Base-by-base conservation (phyloP, 2,113 vertebrate species). In the Pelecanus crispus region DNA sequence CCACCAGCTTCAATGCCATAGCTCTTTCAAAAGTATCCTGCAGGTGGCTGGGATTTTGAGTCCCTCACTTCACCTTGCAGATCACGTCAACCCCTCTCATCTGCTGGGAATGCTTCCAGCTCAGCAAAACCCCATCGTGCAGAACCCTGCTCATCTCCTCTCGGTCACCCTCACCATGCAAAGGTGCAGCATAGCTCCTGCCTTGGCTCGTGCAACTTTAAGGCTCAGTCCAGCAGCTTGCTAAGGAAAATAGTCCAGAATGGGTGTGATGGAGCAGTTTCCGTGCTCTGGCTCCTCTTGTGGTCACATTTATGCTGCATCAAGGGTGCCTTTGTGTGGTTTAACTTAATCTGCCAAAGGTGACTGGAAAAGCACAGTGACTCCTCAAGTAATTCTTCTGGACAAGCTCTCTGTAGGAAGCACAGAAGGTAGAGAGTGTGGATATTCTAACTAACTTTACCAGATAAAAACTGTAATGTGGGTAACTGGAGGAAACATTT, bases 401-500 rank as follows among this genome's bases (percentile, higher is more conserved):
- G 22, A 49, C 8, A 40, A 88, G 11, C 4, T 58, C 28, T 55
- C 66, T 44, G 13, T 42, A 9, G 20, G 47, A 63, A 55, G 28
- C n/a, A 62, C 28, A 8, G 24, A 58, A 40, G 19, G 8, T 34
- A 22, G 38, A 81, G 6, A 49, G 15, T 24, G 26, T 74, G 49
- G 26, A 67, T 22, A 34, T 50, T 7, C 18, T 68, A 68, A 45
- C 6, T 52, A n/a, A 63, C 9, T 29, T 73, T 44, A 53, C 3
- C 0, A 0, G 26, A 10, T 21, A 44, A 49, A 88, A 66, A 29
- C 15, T 36, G 21, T 19, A 50, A 36, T 0, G 0, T 34, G 15
- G 29, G 40, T 25, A 86, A 75, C 6, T 9, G 13, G 13, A 58
- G 25, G 28, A 70, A 73, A 8, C 4, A 18, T 88, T 82, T 80